Evolutionary conservation across 2,113 vertebrate species (phyloP), one percentile per base, ranked within the genome.

Genomic region (Cynoglossus semilaevis): DNA sequence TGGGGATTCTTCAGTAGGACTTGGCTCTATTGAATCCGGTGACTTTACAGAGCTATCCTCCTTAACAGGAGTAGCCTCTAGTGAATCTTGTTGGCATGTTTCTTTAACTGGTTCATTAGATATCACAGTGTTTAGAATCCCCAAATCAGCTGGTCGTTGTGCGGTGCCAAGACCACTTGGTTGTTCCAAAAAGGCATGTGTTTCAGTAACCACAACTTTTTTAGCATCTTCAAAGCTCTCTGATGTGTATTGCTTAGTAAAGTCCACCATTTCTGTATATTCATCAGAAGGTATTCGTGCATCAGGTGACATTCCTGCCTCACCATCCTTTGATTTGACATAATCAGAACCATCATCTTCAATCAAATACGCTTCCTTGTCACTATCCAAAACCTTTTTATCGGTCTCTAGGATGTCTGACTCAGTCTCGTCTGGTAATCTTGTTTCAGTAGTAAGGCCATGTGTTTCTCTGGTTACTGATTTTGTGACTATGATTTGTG

Each of bases 1-100:
- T 63, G 93, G 93, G 15, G 94, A 97, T 64, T 98, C 95, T 70
- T 91, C 92, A 52, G 89, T 92, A 55, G 97, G 96, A 64, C 96
- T 98, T 72, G 96, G 93, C 61, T 99, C 97, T 81, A 99, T 91
- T 58, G 97, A 99, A 87, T 99, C 97, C 0, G 96, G 97, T 0
- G 95, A 95, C 87, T 94, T 97, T 73, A 91, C 91, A 12, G 95
- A 98, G 49, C 87, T 90, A 63, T 97, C 95, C 81, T 97, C 95
- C 60, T 89, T 82, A 40, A 93, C 74, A 22, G 95, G 95, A 83
- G 94, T 97, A 73, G 88, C 80, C 84, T 99, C 96, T 58, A 99
- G 66, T 9, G 97, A 99, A 85, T 98, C 97, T 71, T 83, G 91
- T 60, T 94, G 92, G 81, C 88, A 94, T 36, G 84, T 48, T 19